A percentile compares a stretch with the other conserved stretches of the same genome.
Conservation (phyloP, 2,113 vertebrate genomes). For the Cairina moschata region DNA sequence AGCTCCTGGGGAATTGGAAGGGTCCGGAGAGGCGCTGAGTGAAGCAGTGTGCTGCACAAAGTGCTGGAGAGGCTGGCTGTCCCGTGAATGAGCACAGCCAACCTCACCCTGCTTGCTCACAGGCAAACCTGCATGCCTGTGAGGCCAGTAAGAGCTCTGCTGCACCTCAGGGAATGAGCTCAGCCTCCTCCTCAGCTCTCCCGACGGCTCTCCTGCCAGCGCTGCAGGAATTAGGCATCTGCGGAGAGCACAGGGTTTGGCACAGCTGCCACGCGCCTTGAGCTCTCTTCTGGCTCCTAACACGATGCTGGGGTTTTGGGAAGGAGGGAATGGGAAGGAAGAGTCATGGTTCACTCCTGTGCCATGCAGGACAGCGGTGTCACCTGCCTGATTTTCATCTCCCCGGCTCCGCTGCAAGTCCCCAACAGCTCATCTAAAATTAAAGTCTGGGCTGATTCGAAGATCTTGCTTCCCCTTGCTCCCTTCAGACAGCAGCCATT, state of each 20-base stretch:
- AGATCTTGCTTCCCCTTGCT: background rate
- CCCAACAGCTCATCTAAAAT: background rate
- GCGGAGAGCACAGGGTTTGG: background rate
- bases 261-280: fast-evolving
- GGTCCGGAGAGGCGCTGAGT: fast-evolving
- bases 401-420: background rate
- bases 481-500: background rate
- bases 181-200: background rate
- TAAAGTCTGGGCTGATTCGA: background rate
- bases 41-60: background rate
- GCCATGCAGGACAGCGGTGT: too few species aligned
- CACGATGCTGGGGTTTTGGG: background rate
- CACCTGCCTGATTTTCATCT: background rate
- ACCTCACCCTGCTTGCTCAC: background rate
- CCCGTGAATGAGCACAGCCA: background rate
- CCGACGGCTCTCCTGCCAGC: background rate
- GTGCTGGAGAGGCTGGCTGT: fast-evolving
- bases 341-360: too few species aligned
- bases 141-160: background rate
- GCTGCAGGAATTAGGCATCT: background rate
- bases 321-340: background rate
- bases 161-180: background rate
- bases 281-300: background rate
- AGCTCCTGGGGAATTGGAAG: background rate
- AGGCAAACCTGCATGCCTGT: background rate